Base-by-base conservation (phyloP, 1,140 invertebrate species). In the Zaprionus vittiger region DNA sequence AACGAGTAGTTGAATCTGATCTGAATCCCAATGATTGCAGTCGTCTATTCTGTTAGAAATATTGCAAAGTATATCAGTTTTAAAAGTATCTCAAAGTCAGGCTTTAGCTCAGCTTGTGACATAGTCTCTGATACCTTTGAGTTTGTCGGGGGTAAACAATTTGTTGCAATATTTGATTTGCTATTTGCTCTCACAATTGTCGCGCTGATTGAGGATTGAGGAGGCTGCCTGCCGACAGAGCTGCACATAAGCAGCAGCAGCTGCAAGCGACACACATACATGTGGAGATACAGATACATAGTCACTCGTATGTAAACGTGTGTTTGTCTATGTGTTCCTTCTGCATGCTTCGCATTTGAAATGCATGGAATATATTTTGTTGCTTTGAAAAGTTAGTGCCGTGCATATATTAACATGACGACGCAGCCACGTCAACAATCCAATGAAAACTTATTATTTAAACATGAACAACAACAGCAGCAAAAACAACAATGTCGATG, bases 291-390 rank as follows among this genome's bases (percentile, higher is more conserved):
- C 56, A 69, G n/a, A 65, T 54, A 63, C 2, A 44, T 47, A 7
- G 17, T 28, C 1, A 26, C 31, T 37, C 20, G 31, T 59, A 49
- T 61, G 22, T 62, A 62, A 37, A 54, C 54, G 49, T 47, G 34
- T 52, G 47, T 52, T 5, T 67, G 22, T 55, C 17, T 56, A 47
- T 55, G 37, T 41, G 14, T 37, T 34, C 14, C 26, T 15, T 7
- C 49, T 55, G 17, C 61, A 24, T 44, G 37, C 49, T 15, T 17
- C 56, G 66, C 67, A 75, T 83, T 87, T 87, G 81, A 38, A 73
- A 87, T 87, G 84, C 84, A 87, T 87, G 84, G 84, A 89, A 87
- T 87, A 87, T 78, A 83, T 89, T 89, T 81, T 64, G 66, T 81
- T 67, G 66, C 49, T 80, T 80, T 74, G 54, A 56, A 86, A 82